A percentile compares a stretch with the other conserved stretches of the same genome.
phyloP scores from a whole-genome alignment of 2,113 vertebrate genomes.

The Uria lomvia region DNA sequence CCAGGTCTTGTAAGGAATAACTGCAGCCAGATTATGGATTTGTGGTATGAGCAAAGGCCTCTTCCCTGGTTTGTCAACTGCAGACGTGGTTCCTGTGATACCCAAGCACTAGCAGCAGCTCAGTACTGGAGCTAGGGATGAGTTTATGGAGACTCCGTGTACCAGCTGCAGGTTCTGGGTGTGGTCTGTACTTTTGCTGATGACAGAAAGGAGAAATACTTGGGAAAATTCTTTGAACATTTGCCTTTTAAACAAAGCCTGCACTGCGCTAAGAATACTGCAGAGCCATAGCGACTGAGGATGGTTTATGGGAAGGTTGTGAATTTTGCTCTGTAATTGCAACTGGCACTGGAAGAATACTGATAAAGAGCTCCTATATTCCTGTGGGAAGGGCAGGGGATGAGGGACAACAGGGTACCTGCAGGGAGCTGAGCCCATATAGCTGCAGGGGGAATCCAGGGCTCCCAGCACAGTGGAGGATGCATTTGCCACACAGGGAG shows the following conservation, averaged over 20 bases:
- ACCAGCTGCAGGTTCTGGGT: neutral
- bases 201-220: neutral
- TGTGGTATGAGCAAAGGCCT: neutral
- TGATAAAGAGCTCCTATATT: neutral
- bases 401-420: neutral
- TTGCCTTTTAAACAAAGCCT: neutral
- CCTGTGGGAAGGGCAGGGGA: neutral
- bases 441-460: neutral
- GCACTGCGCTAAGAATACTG: accelerated
- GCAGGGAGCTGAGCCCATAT: neutral
- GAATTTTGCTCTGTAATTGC: neutral
- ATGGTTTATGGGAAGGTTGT: neutral
- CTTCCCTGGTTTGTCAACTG: neutral
- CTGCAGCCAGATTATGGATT: neutral
- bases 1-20: neutral
- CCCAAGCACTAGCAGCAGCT: neutral
- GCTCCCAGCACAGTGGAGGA: neutral
- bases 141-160: neutral
- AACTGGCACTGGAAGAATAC: neutral
- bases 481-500: neutral
- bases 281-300: neutral
- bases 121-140: neutral
- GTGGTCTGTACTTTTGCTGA: neutral
- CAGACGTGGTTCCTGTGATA: neutral
- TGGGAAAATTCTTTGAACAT: neutral